Base-by-base conservation (phyloP, 2,113 vertebrate genomes). In the Carettochelys insculpta region DNA sequence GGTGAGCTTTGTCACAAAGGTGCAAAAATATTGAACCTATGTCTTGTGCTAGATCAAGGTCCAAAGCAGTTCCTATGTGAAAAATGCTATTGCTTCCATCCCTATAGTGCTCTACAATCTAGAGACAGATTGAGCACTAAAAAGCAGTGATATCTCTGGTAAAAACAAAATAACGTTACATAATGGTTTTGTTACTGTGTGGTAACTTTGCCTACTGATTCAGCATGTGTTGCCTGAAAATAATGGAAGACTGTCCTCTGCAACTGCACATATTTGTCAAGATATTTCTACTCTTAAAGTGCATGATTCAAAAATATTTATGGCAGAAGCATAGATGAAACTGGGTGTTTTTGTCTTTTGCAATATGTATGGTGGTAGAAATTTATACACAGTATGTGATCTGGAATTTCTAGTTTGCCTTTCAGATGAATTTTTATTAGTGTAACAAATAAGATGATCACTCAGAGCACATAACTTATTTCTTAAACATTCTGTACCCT, bases 131-230 rank as follows among this genome's bases (percentile, higher is more conserved):
- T 45, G 58, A n/a, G 4, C 11, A 53, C 45, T 58, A 27, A 27
- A 47, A 71, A 4, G 5, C 54, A 85, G 34, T 56, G 81, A 85
- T 34, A 34, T 2, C 13, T 19, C n/a, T n/a, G 9, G 17, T 52
- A 20, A 34, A 34, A 78, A 52, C 6, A 73, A 20, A 2, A 34
- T 41, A 71, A 61, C 2, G 9, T 11, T 31, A 19, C 27, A 53
- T 0, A 0, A 24, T 3, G 51, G 38, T 78, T 79, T 51, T 79
- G 52, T 65, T 83, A 43, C 12, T 0, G 0, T 58, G 38, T 75
- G 31, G 8, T 61, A 61, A 75, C 61, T 61, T 17, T 11, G 31
- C 78, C 0, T 45, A 27, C 29, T 45, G 38, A 27, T 25, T 73
- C 19, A 25, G 22, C 12, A 27, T 14, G 22, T 24, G 45, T 45